These are phyloP conservation scores for Andrena haemorrhoa DNA, from an alignment of 2,888 invertebrate genomes.

Conservation along the genomic window DNA sequence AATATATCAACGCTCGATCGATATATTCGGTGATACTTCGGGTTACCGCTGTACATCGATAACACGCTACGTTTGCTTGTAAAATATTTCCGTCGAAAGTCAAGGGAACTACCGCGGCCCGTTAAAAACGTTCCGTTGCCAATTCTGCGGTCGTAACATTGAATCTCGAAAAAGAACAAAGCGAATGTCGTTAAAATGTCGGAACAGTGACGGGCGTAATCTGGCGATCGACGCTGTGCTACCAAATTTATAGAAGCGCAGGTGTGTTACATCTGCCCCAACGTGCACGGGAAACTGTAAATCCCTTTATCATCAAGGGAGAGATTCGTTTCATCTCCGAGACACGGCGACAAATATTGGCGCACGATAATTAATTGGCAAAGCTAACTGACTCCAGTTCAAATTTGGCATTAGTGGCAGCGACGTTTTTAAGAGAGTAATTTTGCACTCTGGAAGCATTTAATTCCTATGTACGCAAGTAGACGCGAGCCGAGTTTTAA, in stretches of 20 bases:
- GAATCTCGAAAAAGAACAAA: not conserved
- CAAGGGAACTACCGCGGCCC: not conserved
- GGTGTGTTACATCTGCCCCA: not conserved
- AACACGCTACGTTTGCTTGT: not conserved
- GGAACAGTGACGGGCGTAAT: not conserved
- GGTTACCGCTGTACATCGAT: not conserved
- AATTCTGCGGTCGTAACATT: not conserved
- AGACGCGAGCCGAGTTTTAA: not conserved
- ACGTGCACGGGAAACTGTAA: not conserved
- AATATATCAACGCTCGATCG: constrained; percentile 24
- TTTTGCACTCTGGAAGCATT: not conserved
- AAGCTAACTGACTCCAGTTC: not conserved
- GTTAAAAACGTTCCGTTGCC: not conserved
- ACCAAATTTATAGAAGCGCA: not conserved
- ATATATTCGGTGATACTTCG: constrained; percentile 10
- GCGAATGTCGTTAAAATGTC: not conserved
- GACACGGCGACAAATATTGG: constrained; percentile 31
- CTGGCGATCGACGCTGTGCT: not conserved
- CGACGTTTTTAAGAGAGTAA: too few species aligned
- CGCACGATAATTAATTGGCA: constrained; percentile 2
- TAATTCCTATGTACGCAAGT: not conserved
- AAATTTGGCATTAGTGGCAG: not conserved
- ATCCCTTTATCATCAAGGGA: constrained; percentile 1
- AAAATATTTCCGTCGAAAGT: not conserved
- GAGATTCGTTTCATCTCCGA: constrained; percentile 20